These are phyloP conservation scores for Alfaro cultratus DNA, from an alignment of 2,797 vertebrate genomes.

Conservation along the genomic window DNA sequence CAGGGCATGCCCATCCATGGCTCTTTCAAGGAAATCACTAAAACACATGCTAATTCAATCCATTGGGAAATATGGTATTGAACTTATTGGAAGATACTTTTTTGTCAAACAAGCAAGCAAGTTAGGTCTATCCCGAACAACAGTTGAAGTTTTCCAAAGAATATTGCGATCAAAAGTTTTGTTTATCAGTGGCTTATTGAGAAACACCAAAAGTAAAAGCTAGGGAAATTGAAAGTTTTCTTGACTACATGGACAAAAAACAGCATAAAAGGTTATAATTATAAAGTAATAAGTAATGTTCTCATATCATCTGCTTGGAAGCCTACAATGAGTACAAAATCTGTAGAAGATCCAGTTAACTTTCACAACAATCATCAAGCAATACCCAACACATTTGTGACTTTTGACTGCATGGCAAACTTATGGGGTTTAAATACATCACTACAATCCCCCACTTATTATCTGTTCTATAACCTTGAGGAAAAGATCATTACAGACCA, in stretches of 20 bases:
- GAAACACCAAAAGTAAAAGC: background rate
- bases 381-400: background rate
- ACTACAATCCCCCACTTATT: background rate
- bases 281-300: background rate
- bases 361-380: background rate
- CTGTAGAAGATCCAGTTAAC: background rate
- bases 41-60: background rate
- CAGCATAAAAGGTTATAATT: background rate
- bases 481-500: background rate
- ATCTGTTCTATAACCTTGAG: background rate
- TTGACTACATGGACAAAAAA: background rate
- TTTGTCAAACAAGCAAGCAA: background rate
- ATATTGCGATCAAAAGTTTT: background rate
- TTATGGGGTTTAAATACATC: background rate
- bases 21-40: background rate
- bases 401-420: background rate
- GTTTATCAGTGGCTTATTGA: background rate
- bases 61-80: background rate
- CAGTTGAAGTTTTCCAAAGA: background rate
- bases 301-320: background rate
- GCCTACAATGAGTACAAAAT: background rate
- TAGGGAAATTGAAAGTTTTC: background rate
- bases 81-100: background rate
- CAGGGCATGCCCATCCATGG: background rate
- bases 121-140: background rate